Conservation (phyloP, 2,888 invertebrate species). For the Drosophila hawaiiensis region DNA sequence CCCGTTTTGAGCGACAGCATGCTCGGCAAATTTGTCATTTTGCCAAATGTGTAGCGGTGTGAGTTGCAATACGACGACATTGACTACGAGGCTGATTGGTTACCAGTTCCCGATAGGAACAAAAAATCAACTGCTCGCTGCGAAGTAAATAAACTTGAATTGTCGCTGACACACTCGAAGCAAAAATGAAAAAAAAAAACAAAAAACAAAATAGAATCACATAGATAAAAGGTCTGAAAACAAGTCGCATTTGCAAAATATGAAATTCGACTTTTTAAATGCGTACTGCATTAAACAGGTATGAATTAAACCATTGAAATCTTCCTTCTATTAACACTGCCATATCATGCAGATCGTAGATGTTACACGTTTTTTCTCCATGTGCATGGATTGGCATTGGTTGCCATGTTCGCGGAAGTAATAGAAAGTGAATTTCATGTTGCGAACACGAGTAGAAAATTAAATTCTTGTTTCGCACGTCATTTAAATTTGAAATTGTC, state of each 20-base stretch:
- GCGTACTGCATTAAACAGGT: neutral
- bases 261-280: neutral
- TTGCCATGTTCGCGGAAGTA: conserved; percentile 34
- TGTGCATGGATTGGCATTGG: conserved; percentile 52
- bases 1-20: conserved; percentile 61
- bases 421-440: conserved; percentile 50
- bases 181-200: neutral
- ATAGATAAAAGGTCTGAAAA: neutral
- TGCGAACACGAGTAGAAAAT: conserved; percentile 75
- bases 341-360: neutral
- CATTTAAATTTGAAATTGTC: conserved; percentile 83
- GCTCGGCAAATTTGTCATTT: conserved; percentile 81
- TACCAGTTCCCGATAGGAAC: conserved; percentile 16
- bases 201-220: neutral
- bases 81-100: conserved; percentile 13
- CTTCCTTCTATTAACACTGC: neutral
- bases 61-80: conserved; percentile 55
- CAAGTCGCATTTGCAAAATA: neutral
- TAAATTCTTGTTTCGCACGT: conserved; percentile 83
- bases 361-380: conserved; percentile 9
- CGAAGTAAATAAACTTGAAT: conserved; percentile 70
- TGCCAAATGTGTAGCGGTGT: conserved; percentile 74
- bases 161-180: conserved; percentile 19
- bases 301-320: neutral
- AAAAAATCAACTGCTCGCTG: conserved; percentile 34